Base-by-base conservation (phyloP, 2,797 vertebrate species). In the Ctenopoma multispine region DNA sequence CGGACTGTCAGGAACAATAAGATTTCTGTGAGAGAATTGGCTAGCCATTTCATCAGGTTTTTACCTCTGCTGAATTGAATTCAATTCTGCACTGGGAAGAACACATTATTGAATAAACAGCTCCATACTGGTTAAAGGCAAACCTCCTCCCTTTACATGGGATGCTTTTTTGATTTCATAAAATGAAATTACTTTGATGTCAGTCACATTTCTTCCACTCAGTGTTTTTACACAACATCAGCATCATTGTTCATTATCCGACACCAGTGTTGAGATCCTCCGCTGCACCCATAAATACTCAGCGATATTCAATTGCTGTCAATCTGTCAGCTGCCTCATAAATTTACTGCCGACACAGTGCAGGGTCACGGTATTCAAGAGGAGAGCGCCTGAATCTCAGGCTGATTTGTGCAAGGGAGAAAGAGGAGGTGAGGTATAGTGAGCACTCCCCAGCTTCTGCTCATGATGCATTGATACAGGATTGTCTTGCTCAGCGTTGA, bases 221-320 rank as follows among this genome's bases (percentile, higher is more conserved):
- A 51, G 43, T 86, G 80, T 83, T 87, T 89, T 85, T 83, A 84
- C 75, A 70, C 72, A 75, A 77, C 75, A 86, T 84, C 83, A 81
- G 77, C 81, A 86, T 83, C 83, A 81, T 80, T 75, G 82, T 90
- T 81, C 80, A 90, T 90, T 86, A 85, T 64, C 36, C 48, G 48
- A 44, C 20, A 29, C 64, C 72, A 68, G 66, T 80, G 79, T 67
- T 63, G 60, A 86, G 67, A 59, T 41, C 60, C 57, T 82, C 62
- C 66, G 15, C 63, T 20, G 59, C 20, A 41, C 61, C 72, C 79
- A 87, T 87, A 88, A 88, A 89, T 79, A 77, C 74, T 31, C 20
- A 53, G 36, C 73, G 86, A 86, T 88, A 89, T 90, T 90, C 84
- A 72, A 73, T 81, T 57, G 82, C 85, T 89, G 86, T 89, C 86